Conservation (phyloP, 2,113 vertebrate species). For the Serilophus lunatus region DNA sequence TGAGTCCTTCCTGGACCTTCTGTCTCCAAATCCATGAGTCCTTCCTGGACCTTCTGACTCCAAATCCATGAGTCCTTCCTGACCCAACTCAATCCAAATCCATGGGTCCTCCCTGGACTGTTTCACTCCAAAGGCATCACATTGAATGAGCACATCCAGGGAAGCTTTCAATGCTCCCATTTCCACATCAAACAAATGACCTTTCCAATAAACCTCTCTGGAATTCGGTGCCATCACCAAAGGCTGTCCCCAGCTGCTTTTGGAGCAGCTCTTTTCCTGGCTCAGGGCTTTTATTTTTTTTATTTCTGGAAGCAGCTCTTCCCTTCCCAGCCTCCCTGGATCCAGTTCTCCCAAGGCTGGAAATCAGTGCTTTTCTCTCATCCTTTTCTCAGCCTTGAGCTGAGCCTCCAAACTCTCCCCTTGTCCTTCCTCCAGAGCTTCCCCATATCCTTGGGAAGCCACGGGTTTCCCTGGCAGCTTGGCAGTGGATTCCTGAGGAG, state of each 20-base stretch:
- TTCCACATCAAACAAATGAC: slow-evolving; percentile 12
- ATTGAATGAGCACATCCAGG: slow-evolving; percentile 20
- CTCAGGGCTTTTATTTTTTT: background rate
- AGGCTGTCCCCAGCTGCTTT: background rate
- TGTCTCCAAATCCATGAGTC: too few species aligned
- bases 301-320: background rate
- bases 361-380: fast-evolving
- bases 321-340: background rate
- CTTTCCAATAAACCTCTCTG: background rate
- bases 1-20: too few species aligned
- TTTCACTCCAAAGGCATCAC: background rate
- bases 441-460: background rate
- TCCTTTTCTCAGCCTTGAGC: fast-evolving
- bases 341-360: too few species aligned
- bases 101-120: too few species aligned
- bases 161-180: background rate
- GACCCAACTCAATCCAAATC: too few species aligned
- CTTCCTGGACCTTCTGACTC: too few species aligned
- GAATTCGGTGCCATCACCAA: background rate
- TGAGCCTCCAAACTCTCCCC: background rate
- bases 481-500: background rate
- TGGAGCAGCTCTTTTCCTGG: background rate
- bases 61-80: too few species aligned
- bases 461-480: background rate
- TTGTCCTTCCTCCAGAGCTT: background rate